phyloP scores from a whole-genome alignment of 2,113 vertebrate species.

The Chauna torquata region DNA sequence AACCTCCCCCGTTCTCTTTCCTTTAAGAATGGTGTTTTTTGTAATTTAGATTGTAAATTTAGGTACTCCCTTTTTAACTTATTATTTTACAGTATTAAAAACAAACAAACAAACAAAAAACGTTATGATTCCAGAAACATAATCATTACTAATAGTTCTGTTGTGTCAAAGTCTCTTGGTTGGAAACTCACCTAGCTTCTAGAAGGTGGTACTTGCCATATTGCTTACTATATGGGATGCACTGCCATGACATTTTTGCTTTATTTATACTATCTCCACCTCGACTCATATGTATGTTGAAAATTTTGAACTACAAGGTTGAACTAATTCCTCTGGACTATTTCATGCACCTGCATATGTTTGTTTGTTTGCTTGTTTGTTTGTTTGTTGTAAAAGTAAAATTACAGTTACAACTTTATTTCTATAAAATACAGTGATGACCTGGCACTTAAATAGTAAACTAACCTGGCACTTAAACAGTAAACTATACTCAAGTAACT shows the following conservation, averaged over 20 bases:
- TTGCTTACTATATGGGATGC: not conserved
- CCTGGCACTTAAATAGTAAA: not conserved
- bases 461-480: not conserved
- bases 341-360: not conserved
- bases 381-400: not conserved
- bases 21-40: not conserved
- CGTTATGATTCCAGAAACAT: not conserved
- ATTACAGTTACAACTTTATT: not conserved
- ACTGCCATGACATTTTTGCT: not conserved
- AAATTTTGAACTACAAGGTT: not conserved
- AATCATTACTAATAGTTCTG: not conserved
- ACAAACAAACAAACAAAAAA: not conserved
- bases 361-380: too few relatives aligned
- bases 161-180: not conserved
- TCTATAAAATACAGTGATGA: not conserved
- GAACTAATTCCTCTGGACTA: not conserved
- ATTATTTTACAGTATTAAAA: not conserved
- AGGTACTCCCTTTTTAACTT: not conserved
- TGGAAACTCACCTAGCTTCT: not conserved
- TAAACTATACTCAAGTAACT: not conserved
- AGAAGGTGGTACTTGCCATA: not conserved
- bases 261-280: not conserved
- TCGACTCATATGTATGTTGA: not conserved
- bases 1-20: fast-evolving
- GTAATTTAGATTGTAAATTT: not conserved